Base-by-base conservation (phyloP, 2,888 invertebrate species). In the Cremastobaeus sp. region DNA sequence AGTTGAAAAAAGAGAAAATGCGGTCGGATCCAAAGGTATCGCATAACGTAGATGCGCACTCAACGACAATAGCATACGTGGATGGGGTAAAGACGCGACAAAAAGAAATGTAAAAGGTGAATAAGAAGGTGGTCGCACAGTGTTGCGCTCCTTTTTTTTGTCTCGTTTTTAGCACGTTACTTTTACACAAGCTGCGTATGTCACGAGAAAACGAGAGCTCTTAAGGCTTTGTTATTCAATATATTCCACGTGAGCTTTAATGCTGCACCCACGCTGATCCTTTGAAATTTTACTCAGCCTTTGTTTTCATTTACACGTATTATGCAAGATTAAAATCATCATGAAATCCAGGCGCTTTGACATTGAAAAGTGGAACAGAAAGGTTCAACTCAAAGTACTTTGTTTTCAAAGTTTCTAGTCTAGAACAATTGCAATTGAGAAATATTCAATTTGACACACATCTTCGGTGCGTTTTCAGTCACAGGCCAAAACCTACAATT, bases 161-260 rank as follows among this genome's bases (percentile, higher is more conserved):
- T 35, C 18, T 54, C 37, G 30, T 48, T 57, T 66, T 66, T 57
- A 37, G 28, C 48, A 34, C 34, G 39, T 25, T 14, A 41, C 66
- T 65, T 17, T 66, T 39, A 39, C 37, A 30, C 30, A 65, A 45
- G 30, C 55, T 52, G 55, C 65, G 28, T 65, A 30, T 39, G 45
- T 35, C 47, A 39, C 54, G 37, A 43, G 65, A 55, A 37, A 47
- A 55, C 37, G 54, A 65, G 48, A 65, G 35, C 47, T 37, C 65
- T 55, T 54, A 18, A 18, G 52, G 18, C 45, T 65, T 65, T 65
- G 55, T 65, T 65, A 47, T 55, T 65, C 65, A 28, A 55, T 47
- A 18, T 34, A 47, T 65, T 54, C 35, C 14, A 21, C 39, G 4
- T 39, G 15, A 4, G 35, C 35, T 59, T 45, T 59, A 47, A 25